phyloP scores from a whole-genome alignment of 2,113 vertebrate genomes.

The Catharus fuscescens region DNA sequence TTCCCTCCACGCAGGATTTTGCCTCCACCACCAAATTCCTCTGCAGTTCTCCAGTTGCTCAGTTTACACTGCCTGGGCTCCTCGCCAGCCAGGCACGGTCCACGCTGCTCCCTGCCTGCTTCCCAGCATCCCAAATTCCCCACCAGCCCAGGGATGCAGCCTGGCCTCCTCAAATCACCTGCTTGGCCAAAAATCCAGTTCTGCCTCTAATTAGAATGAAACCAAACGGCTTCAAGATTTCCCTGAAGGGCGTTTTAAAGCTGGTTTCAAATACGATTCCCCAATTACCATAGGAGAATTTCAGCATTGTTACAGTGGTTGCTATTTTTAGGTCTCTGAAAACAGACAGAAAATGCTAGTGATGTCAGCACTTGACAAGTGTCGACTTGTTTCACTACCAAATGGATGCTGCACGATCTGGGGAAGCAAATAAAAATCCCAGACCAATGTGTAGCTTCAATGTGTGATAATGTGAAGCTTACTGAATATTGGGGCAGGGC shows the following conservation, averaged over 20 bases:
- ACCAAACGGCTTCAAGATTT: neutral
- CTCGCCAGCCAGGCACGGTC: neutral
- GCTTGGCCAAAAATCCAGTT: neutral
- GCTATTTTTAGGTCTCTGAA: constrained; percentile 50
- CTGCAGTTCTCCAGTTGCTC: constrained; percentile 1
- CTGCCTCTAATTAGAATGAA: neutral
- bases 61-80: constrained; percentile 29
- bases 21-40: constrained; percentile 3
- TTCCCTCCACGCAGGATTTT: neutral
- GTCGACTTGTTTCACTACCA: constrained; percentile 7
- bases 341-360: neutral
- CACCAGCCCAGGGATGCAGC: neutral
- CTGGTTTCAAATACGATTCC: neutral
- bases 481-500: neutral
- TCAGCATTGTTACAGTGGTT: constrained; percentile 16
- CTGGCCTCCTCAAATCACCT: neutral
- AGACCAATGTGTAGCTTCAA: neutral
- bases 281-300: neutral
- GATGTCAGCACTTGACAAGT: constrained; percentile 29
- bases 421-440: neutral
- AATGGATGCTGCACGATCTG: neutral
- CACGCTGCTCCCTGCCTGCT: neutral
- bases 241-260: neutral
- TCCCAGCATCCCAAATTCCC: neutral
- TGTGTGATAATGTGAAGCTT: neutral